Evolutionary conservation across 2,797 vertebrate genomes (phyloP).

Genomic region (Coranthus polyacanthus): DNA sequence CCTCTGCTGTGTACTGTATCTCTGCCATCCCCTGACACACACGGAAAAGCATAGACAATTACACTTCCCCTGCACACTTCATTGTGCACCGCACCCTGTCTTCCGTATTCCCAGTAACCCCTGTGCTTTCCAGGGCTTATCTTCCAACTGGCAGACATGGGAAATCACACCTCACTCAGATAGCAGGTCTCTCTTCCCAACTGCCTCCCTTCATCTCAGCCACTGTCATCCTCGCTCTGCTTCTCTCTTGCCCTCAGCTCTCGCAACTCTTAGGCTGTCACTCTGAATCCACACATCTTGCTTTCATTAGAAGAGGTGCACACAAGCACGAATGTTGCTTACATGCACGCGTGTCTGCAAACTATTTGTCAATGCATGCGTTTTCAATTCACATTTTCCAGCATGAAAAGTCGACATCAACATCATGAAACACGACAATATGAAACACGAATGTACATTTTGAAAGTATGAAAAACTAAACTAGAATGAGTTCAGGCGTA

Average conservation of each 20-base stretch:
- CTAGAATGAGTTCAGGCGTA: too few species aligned
- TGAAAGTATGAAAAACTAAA: too few species aligned
- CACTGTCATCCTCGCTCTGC: slow-evolving; percentile 55
- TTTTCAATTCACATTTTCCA: neutral
- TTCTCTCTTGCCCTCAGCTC: slow-evolving; percentile 53
- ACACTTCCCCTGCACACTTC: slow-evolving; percentile 40
- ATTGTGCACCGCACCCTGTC: slow-evolving; percentile 44
- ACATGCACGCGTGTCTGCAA: slow-evolving; percentile 1
- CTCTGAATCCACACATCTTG: slow-evolving; percentile 38
- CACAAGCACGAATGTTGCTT: slow-evolving; percentile 22
- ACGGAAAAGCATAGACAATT: slow-evolving; percentile 38
- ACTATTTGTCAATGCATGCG: neutral
- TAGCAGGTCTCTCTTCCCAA: slow-evolving; percentile 49
- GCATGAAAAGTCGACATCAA: neutral
- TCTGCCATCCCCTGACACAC: slow-evolving; percentile 59
- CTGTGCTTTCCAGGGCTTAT: slow-evolving; percentile 71
- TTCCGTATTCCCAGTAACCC: slow-evolving; percentile 54
- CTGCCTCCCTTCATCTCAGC: slow-evolving; percentile 63
- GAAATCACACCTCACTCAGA: slow-evolving; percentile 64
- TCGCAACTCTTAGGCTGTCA: slow-evolving; percentile 55
- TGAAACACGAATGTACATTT: too few species aligned
- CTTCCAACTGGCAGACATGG: slow-evolving; percentile 71
- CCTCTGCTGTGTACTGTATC: slow-evolving; percentile 53
- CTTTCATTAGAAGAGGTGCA: slow-evolving; percentile 43
- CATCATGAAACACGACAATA: neutral